phyloP scores from a whole-genome alignment of 2,888 invertebrate genomes.

The Oasisia sp. region DNA sequence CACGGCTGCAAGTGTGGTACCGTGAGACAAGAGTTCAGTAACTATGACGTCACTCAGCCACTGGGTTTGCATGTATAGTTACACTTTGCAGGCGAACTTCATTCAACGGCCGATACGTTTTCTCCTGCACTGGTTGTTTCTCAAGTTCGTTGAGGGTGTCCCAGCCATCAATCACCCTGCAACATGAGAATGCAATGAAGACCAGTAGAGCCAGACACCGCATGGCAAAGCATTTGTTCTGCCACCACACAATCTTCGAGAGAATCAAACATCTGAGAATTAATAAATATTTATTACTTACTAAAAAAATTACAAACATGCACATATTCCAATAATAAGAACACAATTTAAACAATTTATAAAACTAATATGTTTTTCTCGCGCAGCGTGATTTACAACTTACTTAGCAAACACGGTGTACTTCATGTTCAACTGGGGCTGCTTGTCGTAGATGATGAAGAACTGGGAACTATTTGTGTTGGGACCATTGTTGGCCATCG shows the following conservation, averaged over 20 bases:
- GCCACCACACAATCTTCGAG: not conserved
- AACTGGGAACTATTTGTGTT: slow-evolving; percentile 98
- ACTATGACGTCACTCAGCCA: slow-evolving; percentile 71
- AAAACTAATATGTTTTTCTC: too few relatives aligned
- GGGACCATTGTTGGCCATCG: slow-evolving; percentile 99
- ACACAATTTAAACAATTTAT: too few relatives aligned
- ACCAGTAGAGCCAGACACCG: not conserved
- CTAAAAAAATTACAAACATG: too few relatives aligned
- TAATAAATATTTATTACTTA: too few relatives aligned
- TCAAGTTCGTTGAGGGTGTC: slow-evolving; percentile 96
- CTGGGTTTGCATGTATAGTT: slow-evolving; percentile 97
- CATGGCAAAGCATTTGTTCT: not conserved
- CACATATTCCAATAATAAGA: not conserved
- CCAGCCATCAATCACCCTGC: slow-evolving; percentile 95
- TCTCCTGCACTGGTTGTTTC: slow-evolving; percentile 92
- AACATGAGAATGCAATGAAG: slow-evolving; percentile 56
- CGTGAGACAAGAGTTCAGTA: not conserved
- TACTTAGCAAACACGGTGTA: slow-evolving; percentile 97
- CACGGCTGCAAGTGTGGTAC: not conserved
- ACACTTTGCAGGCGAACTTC: slow-evolving; percentile 88
- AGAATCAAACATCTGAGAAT: too few relatives aligned
- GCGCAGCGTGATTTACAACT: slow-evolving; percentile 35
- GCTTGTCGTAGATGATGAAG: slow-evolving; percentile 93
- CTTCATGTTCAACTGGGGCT: slow-evolving; percentile 94
- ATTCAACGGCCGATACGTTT: slow-evolving; percentile 86